Conservation (phyloP, 2,797 vertebrate species). For the Rousettus madagascariensis region DNA sequence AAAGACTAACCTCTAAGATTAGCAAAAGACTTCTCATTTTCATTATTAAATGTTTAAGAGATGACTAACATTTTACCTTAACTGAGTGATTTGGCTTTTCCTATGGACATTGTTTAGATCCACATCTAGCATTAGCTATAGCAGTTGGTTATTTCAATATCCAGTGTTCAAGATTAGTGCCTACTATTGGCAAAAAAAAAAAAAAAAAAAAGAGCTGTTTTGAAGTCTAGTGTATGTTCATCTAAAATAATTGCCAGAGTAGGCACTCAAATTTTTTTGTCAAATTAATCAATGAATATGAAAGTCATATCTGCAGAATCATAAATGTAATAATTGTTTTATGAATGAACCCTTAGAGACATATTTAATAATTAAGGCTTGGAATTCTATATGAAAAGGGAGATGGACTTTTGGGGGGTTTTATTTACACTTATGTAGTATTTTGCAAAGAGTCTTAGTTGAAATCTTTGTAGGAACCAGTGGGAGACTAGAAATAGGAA, state of each 20-base stretch:
- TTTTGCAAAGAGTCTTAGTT: background rate
- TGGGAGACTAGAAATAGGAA: background rate
- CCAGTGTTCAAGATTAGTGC: background rate
- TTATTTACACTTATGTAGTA: background rate
- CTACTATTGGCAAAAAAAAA: background rate
- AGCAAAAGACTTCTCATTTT: slow-evolving; percentile 33
- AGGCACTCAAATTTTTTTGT: background rate
- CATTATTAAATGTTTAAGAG: slow-evolving; percentile 1
- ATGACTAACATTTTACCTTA: background rate
- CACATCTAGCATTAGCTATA: background rate
- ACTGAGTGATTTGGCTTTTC: background rate
- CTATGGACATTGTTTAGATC: background rate
- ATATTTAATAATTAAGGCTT: background rate
- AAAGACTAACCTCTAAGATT: background rate
- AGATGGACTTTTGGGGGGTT: background rate
- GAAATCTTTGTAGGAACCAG: background rate
- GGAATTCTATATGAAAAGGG: background rate
- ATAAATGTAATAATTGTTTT: background rate
- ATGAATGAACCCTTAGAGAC: background rate
- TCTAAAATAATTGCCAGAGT: background rate
- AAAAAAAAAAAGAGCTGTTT: background rate
- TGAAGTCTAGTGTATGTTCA: background rate
- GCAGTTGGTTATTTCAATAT: background rate
- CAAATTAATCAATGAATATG: background rate
- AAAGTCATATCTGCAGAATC: background rate